phyloP scores from a whole-genome alignment of 2,797 vertebrate genomes.

The Microctenopoma steveboyesi region DNA sequence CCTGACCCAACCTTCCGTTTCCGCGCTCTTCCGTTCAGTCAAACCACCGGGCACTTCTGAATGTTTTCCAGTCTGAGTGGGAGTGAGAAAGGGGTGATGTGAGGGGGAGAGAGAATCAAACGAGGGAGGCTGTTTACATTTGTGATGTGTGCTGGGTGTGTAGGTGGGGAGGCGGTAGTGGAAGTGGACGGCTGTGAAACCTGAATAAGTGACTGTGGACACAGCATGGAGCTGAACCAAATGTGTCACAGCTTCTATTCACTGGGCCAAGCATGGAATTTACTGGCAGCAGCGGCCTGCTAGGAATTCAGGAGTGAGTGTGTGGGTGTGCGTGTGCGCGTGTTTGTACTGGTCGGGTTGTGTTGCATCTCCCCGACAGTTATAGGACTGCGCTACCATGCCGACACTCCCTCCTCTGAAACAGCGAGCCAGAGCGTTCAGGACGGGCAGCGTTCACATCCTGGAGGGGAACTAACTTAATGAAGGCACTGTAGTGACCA shows the following conservation, averaged over 20 bases:
- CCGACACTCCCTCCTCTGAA: conserved; percentile 23
- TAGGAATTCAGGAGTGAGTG: conserved; percentile 50
- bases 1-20: conserved; percentile 6
- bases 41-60: conserved; percentile 15
- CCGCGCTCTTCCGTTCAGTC: conserved; percentile 25
- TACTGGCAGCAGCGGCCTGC: conserved; percentile 54
- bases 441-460: conserved; percentile 23
- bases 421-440: conserved; percentile 22
- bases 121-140: conserved; percentile 39
- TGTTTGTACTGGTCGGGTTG: conserved; percentile 57
- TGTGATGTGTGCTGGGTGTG: conserved; percentile 37
- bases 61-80: conserved; percentile 29
- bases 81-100: conserved; percentile 30
- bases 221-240: conserved; percentile 58
- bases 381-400: conserved; percentile 35
- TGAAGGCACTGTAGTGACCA: conserved; percentile 37
- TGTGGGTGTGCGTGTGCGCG: conserved; percentile 30
- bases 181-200: conserved; percentile 38
- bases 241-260: conserved; percentile 55
- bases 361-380: conserved; percentile 56
- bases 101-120: conserved; percentile 36
- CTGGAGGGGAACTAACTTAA: conserved; percentile 27
- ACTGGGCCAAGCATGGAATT: conserved; percentile 48
- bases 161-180: conserved; percentile 29
- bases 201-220: conserved; percentile 40